Evolutionary conservation across 2,113 vertebrate genomes (phyloP).

Genomic region (Naja naja): DNA sequence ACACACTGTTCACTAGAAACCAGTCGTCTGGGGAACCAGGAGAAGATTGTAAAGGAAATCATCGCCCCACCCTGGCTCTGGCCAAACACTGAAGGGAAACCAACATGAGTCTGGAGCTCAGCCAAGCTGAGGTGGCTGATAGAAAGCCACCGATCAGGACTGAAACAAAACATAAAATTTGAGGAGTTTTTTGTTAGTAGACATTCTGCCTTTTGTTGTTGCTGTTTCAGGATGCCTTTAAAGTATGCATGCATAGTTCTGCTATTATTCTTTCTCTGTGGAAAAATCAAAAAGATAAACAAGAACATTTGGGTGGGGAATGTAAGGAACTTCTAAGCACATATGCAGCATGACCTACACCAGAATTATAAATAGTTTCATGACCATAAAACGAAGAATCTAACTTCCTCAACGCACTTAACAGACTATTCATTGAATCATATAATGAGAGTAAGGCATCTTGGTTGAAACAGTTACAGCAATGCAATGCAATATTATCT

Average conservation of each 20-base stretch:
- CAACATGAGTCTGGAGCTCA: background rate
- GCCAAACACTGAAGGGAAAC: background rate
- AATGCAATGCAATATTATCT: background rate
- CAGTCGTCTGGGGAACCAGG: background rate
- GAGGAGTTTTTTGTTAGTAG: background rate
- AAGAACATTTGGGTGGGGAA: background rate
- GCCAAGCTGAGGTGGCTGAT: background rate
- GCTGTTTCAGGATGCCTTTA: background rate
- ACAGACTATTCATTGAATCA: background rate
- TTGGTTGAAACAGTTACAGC: background rate
- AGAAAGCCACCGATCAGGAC: background rate
- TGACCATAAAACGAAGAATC: background rate
- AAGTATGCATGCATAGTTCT: background rate
- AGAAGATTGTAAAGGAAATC: background rate
- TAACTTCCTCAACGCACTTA: background rate
- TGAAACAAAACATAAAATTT: background rate
- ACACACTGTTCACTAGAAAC: background rate
- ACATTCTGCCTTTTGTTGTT: background rate
- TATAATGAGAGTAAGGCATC: background rate
- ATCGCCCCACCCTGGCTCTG: background rate
- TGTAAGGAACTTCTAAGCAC: background rate
- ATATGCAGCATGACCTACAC: background rate
- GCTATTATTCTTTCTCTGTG: background rate
- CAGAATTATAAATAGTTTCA: background rate
- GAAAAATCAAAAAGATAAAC: background rate